Percentiles rank a stretch among this genome's conserved stretches.
phyloP scores from a whole-genome alignment of 2,888 invertebrate genomes.

The Orgyia antiqua region DNA sequence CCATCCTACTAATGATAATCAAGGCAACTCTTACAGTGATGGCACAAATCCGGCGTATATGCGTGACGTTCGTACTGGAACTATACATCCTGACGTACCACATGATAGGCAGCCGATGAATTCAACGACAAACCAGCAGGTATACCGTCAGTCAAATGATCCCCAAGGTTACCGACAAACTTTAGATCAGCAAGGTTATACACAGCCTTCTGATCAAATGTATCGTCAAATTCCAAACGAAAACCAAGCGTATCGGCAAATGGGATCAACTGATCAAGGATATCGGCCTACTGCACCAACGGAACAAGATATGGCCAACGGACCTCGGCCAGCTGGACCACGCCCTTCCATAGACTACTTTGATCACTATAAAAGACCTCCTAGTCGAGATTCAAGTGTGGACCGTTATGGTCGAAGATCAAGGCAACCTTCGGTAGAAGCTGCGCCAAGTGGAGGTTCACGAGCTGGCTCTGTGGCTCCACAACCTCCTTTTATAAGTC shows the following conservation, averaged over 20 bases:
- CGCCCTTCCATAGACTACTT: constrained; percentile 90
- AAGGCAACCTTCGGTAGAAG: constrained; percentile 88
- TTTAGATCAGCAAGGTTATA: constrained; percentile 69
- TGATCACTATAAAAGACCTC: constrained; percentile 95
- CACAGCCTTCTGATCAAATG: constrained; percentile 52
- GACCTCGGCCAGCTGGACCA: constrained; percentile 46
- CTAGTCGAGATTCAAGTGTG: constrained; percentile 91
- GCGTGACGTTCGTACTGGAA: constrained; percentile 57
- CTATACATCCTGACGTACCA: constrained; percentile 58
- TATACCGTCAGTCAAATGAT: constrained; percentile 44
- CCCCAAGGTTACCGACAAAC: constrained; percentile 50
- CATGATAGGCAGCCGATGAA: constrained; percentile 38
- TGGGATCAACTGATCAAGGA: constrained; percentile 37
- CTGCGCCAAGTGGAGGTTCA: constrained; percentile 75
- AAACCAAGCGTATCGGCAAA: constrained; percentile 42
- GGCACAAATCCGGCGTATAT: constrained; percentile 42
- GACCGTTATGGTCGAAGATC: constrained; percentile 89
- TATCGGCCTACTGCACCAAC: constrained; percentile 41
- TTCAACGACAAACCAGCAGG: constrained; percentile 42
- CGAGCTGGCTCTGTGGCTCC: constrained; percentile 87
- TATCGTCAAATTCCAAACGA: constrained; percentile 54
- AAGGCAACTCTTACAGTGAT: constrained; percentile 49
- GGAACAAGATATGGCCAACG: constrained; percentile 61
- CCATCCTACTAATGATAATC: constrained; percentile 52
- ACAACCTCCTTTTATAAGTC: constrained; percentile 72